Conservation (phyloP, 2,113 vertebrate genomes). For the Ailurus styani region DNA sequence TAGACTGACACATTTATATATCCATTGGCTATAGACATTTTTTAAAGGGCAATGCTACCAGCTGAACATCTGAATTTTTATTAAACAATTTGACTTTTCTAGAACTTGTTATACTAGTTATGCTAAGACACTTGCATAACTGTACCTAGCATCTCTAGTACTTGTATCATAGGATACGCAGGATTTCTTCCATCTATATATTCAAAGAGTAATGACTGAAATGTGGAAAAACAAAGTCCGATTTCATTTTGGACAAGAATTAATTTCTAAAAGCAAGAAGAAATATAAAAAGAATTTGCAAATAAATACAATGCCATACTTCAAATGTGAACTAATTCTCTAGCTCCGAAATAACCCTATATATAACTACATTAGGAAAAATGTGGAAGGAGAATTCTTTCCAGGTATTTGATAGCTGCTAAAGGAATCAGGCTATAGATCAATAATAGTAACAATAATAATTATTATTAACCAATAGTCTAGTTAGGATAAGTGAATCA, state of each 20-base stretch:
- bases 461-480: neutral
- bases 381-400: neutral
- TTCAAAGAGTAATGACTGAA: neutral
- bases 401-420: neutral
- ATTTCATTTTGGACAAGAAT: neutral
- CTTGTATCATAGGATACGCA: fast-evolving
- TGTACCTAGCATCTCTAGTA: neutral
- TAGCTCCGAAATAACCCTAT: neutral
- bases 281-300: neutral
- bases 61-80: neutral
- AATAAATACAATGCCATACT: neutral
- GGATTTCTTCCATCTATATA: neutral
- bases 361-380: neutral
- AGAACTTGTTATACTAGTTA: neutral
- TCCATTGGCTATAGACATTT: neutral
- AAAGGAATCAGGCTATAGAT: neutral
- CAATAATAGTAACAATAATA: neutral
- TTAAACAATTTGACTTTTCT: neutral
- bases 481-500: neutral
- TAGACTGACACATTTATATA: neutral
- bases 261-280: neutral
- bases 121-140: neutral
- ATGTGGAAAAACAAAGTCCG: neutral
- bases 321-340: neutral
- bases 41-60: neutral